phyloP scores from a whole-genome alignment of 2,113 vertebrate species.

The Danionella cerebrum region DNA sequence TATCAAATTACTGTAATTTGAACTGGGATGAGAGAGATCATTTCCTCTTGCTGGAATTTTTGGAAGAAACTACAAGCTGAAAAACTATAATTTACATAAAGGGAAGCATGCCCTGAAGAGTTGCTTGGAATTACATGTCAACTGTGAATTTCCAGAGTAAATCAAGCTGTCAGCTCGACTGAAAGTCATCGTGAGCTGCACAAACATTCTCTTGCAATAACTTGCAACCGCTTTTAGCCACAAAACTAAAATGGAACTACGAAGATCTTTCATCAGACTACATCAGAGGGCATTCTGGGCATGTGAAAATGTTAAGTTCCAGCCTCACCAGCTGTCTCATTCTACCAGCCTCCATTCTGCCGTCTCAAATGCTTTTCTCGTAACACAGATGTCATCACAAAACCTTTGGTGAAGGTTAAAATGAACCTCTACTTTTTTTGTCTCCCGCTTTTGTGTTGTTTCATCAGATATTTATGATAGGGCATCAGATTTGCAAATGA shows the following conservation, averaged over 20 bases:
- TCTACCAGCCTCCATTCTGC: not conserved
- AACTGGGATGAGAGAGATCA: too few species aligned
- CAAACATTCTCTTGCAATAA: not conserved
- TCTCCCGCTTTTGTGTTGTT: not conserved
- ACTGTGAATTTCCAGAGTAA: not conserved
- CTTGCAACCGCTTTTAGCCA: not conserved
- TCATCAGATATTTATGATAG: not conserved
- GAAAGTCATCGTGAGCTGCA: not conserved
- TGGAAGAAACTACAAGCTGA: not conserved
- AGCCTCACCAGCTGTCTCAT: not conserved
- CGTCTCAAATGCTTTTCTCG: not conserved
- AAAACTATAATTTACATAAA: not conserved
- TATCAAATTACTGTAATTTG: too few species aligned
- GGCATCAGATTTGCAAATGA: not conserved
- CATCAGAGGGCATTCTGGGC: not conserved
- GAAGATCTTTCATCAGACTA: not conserved
- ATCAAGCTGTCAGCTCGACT: not conserved
- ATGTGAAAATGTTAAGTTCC: not conserved
- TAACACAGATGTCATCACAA: constrained; percentile 15
- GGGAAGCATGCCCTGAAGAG: not conserved
- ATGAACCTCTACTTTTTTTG: not conserved
- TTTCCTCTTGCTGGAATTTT: not conserved
- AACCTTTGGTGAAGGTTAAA: not conserved
- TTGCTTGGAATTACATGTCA: not conserved
- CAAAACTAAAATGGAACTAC: not conserved